Evolutionary conservation across 2,113 vertebrate genomes (phyloP), one percentile per base, ranked within the genome.

Genomic region (Albula glossodonta): DNA sequence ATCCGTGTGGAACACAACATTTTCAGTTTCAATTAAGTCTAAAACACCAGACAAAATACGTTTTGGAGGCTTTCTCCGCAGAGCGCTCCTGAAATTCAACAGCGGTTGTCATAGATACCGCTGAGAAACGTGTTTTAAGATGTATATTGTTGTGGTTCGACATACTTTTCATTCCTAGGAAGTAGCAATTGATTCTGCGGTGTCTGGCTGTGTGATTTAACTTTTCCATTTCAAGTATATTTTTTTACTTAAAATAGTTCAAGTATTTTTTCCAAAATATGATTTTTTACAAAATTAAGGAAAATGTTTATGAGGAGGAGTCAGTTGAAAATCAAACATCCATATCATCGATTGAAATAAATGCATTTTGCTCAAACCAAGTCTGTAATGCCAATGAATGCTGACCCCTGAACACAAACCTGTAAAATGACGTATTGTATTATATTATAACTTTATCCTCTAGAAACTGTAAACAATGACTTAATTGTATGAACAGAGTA

Each of bases 1-100:
- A 88, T 80, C 80, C 5, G 91, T 92, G 94, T 93, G 94, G 94
- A 96, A 95, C 94, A 95, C 94, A 95, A 93, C 94, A 95, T 94
- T 95, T 95, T 95, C 95, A 94, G 91, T 95, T 96, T 95, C 94
- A 95, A 95, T 96, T 95, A 95, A 93, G 89, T 91, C 92, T 92
- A 90, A 82, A 90, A 93, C 91, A 92, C 90, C 91, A 92, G 91
- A 89, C 92, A 94, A 93, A 95, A 95, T 94, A 91, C 93, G 93
- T 91, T 81, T 86, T 88, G 78, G 90, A 91, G 90, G 88, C 88
- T 87, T 87, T 87, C 41, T 48, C 90, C 88, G 77, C 78, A 88
- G 90, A 86, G 49, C 91, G 87, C 82, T 82, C 86, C 90, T 91
- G 92, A 91, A 92, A 92, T 93, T 90, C 51, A 56, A 83, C 17